Base-by-base conservation (phyloP, 1,140 invertebrate species). In the Drosophila subobscura region DNA sequence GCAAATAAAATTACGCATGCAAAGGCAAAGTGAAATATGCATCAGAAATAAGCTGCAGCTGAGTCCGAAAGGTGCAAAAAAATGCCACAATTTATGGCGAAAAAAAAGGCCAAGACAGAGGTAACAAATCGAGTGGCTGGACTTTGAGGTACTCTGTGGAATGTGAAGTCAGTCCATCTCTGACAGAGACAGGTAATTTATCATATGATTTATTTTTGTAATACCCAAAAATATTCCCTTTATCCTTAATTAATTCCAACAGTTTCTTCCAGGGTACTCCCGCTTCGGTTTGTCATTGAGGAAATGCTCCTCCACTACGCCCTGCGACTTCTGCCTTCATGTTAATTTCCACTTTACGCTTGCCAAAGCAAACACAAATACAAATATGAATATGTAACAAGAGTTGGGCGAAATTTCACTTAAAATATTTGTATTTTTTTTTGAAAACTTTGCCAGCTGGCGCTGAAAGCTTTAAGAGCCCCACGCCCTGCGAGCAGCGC, bases 11-110 rank as follows among this genome's bases (percentile, higher is more conserved):
- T 86, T 86, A 86, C 81, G 81, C 83, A 86, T 86, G 83, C 81
- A 86, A 86, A 75, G 77, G 83, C 83, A 75, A 86, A 85, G 88
- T 88, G 78, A 86, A 86, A 88, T 86, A 86, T 86, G 83, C 83
- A 86, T 86, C 76, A 78, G 88, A 86, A 81, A 88, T 86, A 86
- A 86, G 81, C 77, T 86, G 83, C 81, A 71, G 81, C 81, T 78
- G 67, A 86, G 81, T 78, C 83, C 77, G 81, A 44, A 42, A 64
- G n/a, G 45, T 57, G 50, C 41, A 46, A 42, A 20, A 57, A 54
- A 75, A 58, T 45, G 56, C 54, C 66, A 41, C 64, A 45, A 72
- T 59, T 60, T 52, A 55, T 46, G 46, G 16, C 44, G 27, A 42
- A 68, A 56, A 67, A 49, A 70, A 85, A 70, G 29, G 47, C 42